These are phyloP conservation scores for Aricia agestis DNA, from an alignment of 1,140 invertebrate genomes.

Conservation along the genomic window DNA sequence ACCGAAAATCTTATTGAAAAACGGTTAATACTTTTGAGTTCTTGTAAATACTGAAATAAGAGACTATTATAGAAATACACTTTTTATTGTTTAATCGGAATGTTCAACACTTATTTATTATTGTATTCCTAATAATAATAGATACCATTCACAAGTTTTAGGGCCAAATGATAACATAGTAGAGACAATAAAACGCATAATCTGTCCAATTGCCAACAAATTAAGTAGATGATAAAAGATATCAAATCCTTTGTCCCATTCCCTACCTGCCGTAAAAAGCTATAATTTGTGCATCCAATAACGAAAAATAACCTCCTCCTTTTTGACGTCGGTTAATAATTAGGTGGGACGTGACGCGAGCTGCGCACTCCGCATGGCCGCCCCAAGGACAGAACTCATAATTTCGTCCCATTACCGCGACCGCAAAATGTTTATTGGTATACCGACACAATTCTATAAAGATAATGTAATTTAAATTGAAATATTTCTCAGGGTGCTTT, in stretches of 20 bases:
- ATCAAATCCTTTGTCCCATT: slow-evolving; percentile 17
- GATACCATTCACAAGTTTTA: background rate
- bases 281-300: slow-evolving; percentile 69
- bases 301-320: slow-evolving; percentile 28
- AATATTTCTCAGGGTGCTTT: slow-evolving; percentile 9
- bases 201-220: background rate
- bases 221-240: background rate
- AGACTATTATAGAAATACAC: too few relatives aligned
- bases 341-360: slow-evolving; percentile 58
- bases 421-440: slow-evolving; percentile 53
- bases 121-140: background rate
- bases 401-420: slow-evolving; percentile 69
- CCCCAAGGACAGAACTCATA: slow-evolving; percentile 58
- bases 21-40: too few relatives aligned
- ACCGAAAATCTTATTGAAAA: too few relatives aligned
- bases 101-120: background rate
- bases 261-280: slow-evolving; percentile 42
- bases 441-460: slow-evolving; percentile 33
- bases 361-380: slow-evolving; percentile 57
- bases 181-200: background rate
- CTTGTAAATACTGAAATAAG: too few relatives aligned
- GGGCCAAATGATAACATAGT: background rate
- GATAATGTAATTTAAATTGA: slow-evolving; percentile 18
- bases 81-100: background rate
- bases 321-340: slow-evolving; percentile 38